A percentile compares a stretch with the other conserved stretches of the same genome.
These are phyloP conservation scores for Mycteria americana DNA, from an alignment of 2,797 vertebrate species.

Conservation along the genomic window DNA sequence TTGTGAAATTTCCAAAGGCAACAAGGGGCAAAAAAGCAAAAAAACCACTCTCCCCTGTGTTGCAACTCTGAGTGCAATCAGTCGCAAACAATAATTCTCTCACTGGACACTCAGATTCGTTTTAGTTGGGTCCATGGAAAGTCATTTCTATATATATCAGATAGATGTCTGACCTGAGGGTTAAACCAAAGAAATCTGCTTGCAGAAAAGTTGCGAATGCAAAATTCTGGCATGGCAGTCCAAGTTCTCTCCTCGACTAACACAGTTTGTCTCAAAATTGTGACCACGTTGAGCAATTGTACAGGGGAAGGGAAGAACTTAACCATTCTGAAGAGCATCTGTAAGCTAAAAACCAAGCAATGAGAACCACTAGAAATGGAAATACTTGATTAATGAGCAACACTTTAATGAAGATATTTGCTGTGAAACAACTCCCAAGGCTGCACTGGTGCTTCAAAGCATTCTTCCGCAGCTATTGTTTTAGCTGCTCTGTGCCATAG, in stretches of 20 bases:
- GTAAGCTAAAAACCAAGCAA: neutral
- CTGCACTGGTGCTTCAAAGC: neutral
- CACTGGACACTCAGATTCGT: slow-evolving; percentile 13
- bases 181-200: slow-evolving; percentile 34
- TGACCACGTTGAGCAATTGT: neutral
- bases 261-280: neutral
- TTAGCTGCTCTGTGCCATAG: neutral
- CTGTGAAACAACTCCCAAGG: neutral
- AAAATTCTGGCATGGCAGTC: neutral
- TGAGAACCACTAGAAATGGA: neutral
- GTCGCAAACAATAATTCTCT: slow-evolving; percentile 25
- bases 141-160: slow-evolving; percentile 42
- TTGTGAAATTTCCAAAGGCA: slow-evolving; percentile 65
- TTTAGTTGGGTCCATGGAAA: slow-evolving; percentile 24
- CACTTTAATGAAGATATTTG: neutral
- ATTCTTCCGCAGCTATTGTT: neutral
- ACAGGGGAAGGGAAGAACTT: neutral
- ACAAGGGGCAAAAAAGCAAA: neutral
- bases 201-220: neutral
- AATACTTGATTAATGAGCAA: neutral
- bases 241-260: slow-evolving; percentile 1
- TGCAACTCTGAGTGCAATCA: slow-evolving; percentile 54
- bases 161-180: slow-evolving; percentile 25
- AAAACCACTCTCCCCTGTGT: slow-evolving; percentile 32
- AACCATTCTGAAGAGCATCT: neutral